phyloP scores from a whole-genome alignment of 1,140 invertebrate species.

The Pararge aegeria region DNA sequence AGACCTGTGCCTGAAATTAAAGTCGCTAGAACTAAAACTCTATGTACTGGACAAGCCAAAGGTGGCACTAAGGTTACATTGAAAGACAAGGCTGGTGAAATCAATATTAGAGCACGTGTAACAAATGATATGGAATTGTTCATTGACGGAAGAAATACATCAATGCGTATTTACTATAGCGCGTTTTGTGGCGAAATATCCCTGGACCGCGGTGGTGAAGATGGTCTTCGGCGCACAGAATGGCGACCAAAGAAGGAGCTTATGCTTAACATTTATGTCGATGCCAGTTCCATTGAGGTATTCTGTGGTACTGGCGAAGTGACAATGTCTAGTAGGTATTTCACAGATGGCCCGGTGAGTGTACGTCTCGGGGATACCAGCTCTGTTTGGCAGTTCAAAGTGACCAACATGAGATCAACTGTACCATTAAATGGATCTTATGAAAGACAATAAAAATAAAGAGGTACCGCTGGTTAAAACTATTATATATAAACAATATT shows the following conservation, averaged over 20 bases:
- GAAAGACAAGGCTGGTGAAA: conserved; percentile 44
- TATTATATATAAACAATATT: no score
- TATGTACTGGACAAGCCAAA: conserved; percentile 30
- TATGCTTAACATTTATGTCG: conserved; percentile 48
- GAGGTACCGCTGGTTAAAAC: no score
- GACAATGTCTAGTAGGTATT: conserved; percentile 60
- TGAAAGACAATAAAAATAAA: neutral
- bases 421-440: conserved; percentile 13
- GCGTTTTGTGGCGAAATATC: conserved; percentile 30
- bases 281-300: conserved; percentile 68
- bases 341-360: conserved; percentile 40
- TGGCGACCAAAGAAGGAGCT: conserved; percentile 47
- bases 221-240: conserved; percentile 46
- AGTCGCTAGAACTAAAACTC: conserved; percentile 12
- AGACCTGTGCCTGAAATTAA: conserved; percentile 46
- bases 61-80: conserved; percentile 31
- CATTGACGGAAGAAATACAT: conserved; percentile 40
- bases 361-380: conserved; percentile 36
- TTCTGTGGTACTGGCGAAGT: conserved; percentile 68
- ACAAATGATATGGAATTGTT: conserved; percentile 33
- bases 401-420: conserved; percentile 42
- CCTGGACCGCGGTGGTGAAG: conserved; percentile 49
- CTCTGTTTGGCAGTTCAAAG: conserved; percentile 31
- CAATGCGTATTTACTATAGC: conserved; percentile 47
- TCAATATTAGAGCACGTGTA: conserved; percentile 33